A percentile compares a stretch with the other conserved stretches of the same genome.
phyloP scores from a whole-genome alignment of 1,140 invertebrate species.

The Drosophila subobscura region DNA sequence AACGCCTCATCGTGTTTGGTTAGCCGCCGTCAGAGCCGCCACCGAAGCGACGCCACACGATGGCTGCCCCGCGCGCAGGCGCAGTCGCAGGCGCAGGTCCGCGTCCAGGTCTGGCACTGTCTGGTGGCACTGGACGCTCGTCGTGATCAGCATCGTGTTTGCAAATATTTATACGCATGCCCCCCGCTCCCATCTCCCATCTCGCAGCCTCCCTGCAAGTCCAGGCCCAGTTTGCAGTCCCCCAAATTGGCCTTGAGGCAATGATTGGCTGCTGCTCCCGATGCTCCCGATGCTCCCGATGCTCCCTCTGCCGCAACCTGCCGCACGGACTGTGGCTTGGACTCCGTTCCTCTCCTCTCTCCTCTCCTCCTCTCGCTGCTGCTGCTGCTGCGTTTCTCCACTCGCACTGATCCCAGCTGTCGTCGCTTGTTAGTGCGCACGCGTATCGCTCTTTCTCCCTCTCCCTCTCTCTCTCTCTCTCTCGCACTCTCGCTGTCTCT shows the following conservation, averaged over 20 bases:
- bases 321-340: too few relatives aligned
- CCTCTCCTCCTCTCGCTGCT: conserved; percentile 6
- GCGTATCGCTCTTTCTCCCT: conserved; percentile 47
- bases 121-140: neutral
- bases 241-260: conserved; percentile 77
- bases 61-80: neutral
- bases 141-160: conserved; percentile 48
- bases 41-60: conserved; percentile 61
- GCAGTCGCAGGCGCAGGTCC: too few relatives aligned
- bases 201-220: too few relatives aligned
- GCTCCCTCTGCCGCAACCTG: conserved; percentile 2
- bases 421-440: conserved; percentile 54
- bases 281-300: conserved; percentile 16
- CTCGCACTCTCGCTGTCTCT: conserved; percentile 2
- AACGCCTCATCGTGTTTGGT: conserved; percentile 81
- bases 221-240: conserved; percentile 12
- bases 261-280: conserved; percentile 69
- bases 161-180: conserved; percentile 70
- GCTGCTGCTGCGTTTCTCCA: conserved; percentile 11
- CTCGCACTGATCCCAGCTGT: conserved; percentile 42
- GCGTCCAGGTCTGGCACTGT: too few relatives aligned
- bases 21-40: conserved; percentile 80
- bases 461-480: conserved; percentile 27
- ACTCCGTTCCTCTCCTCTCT: neutral
- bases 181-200: neutral